phyloP scores from a whole-genome alignment of 2,888 invertebrate genomes.

The Oxystoma pomonae region DNA sequence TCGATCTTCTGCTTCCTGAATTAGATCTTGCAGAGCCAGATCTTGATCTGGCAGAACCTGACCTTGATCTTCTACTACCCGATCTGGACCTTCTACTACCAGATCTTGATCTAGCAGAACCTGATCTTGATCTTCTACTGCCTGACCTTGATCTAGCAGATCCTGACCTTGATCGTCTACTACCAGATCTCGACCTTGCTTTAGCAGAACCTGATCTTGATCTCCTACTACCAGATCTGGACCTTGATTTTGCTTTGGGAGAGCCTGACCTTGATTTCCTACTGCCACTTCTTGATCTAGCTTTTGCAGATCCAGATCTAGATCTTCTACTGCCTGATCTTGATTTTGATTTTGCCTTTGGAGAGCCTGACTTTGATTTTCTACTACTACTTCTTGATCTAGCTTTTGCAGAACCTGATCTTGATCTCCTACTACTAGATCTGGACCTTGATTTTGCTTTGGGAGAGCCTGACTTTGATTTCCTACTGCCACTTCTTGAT shows the following conservation, averaged over 20 bases:
- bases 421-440: conserved; percentile 26
- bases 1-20: conserved; percentile 29
- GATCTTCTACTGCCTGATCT: conserved; percentile 36
- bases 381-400: not conserved
- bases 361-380: conserved; percentile 28
- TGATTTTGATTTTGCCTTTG: conserved; percentile 35
- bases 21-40: conserved; percentile 30
- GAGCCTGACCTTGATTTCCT: conserved; percentile 21
- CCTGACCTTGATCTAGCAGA: conserved; percentile 28
- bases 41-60: conserved; percentile 25
- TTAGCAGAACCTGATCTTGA: conserved; percentile 23
- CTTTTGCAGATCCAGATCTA: conserved; percentile 37
- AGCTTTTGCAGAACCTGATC: conserved; percentile 36
- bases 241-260: conserved; percentile 32
- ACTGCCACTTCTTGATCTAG: conserved; percentile 38
- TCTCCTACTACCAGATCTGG: conserved; percentile 28
- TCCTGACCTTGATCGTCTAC: conserved; percentile 34
- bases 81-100: conserved; percentile 35
- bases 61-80: conserved; percentile 21
- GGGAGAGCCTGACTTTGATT: conserved; percentile 33
- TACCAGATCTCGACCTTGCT: conserved; percentile 23
- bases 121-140: conserved; percentile 34
- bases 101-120: conserved; percentile 34
- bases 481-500: conserved; percentile 20
- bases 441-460: conserved; percentile 16